Evolutionary conservation across 2,888 invertebrate species (phyloP).

Genomic region (Caenorhabditis auriculariae): DNA sequence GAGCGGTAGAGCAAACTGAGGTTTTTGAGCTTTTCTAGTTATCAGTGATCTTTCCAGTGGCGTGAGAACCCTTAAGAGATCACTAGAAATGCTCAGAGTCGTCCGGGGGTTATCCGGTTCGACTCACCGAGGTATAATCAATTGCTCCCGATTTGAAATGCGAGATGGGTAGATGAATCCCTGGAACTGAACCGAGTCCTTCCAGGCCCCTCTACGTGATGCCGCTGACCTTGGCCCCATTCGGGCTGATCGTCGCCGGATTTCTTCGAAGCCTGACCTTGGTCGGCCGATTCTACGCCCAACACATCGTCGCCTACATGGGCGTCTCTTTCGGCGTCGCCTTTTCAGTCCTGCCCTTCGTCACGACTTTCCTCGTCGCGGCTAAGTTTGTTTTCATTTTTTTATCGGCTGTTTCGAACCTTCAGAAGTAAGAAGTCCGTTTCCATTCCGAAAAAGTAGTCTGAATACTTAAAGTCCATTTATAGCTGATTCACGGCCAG

Average conservation of each 20-base stretch:
- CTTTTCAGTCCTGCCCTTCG: conserved; percentile 35
- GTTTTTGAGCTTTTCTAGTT: too few species aligned
- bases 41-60: too few species aligned
- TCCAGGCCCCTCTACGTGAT: conserved; percentile 28
- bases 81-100: too few species aligned
- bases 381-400: conserved; percentile 40
- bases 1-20: too few species aligned
- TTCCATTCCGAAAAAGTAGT: too few species aligned
- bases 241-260: conserved; percentile 45
- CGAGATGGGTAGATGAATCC: too few species aligned
- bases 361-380: conserved; percentile 28
- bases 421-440: too few species aligned
- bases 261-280: conserved; percentile 47
- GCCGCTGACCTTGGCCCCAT: conserved; percentile 35
- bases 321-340: conserved; percentile 48
- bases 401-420: neutral
- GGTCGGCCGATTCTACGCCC: conserved; percentile 51
- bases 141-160: too few species aligned
- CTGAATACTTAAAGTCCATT: too few species aligned
- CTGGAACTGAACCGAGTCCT: neutral
- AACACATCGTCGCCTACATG: conserved; percentile 45
- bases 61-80: too few species aligned
- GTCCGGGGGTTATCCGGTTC: neutral
- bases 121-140: neutral
- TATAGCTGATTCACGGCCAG: too few species aligned